Conservation (phyloP, 2,888 invertebrate genomes). For the Torymus aiolomorphi region DNA sequence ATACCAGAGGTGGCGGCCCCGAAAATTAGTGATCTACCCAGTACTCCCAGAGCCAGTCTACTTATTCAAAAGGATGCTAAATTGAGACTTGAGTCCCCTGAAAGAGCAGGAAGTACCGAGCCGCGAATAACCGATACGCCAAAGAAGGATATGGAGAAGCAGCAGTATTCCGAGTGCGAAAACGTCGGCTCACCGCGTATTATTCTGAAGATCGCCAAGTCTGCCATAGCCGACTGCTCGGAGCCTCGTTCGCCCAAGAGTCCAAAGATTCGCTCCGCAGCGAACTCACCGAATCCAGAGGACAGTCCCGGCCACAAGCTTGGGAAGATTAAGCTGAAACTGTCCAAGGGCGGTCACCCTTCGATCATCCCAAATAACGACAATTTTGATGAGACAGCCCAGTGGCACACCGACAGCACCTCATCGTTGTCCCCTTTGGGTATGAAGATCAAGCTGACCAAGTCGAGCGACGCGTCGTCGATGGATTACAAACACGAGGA, state of each 20-base stretch:
- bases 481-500: constrained; percentile 50
- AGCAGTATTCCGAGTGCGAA: constrained; percentile 59
- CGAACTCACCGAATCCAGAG: constrained; percentile 73
- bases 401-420: constrained; percentile 70
- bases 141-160: constrained; percentile 65
- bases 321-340: constrained; percentile 78
- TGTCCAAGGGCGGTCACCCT: constrained; percentile 76
- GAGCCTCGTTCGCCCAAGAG: constrained; percentile 74
- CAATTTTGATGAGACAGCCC: constrained; percentile 55
- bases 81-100: constrained; percentile 65
- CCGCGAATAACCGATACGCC: constrained; percentile 66
- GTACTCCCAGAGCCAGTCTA: constrained; percentile 62
- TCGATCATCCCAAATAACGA: constrained; percentile 69
- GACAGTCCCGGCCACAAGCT: constrained; percentile 76
- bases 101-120: constrained; percentile 61
- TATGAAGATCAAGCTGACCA: constrained; percentile 71
- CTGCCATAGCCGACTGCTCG: constrained; percentile 71
- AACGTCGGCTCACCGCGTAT: constrained; percentile 73
- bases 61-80: constrained; percentile 68
- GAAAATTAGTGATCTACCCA: constrained; percentile 63
- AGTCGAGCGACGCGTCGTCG: constrained; percentile 63
- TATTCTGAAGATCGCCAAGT: constrained; percentile 73
- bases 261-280: constrained; percentile 72
- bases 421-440: constrained; percentile 66
- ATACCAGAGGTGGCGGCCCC: constrained; percentile 65